Percentiles rank a stretch among this genome's conserved stretches.
Conservation (phyloP, 1,140 invertebrate genomes). For the Leucophenga varia region DNA sequence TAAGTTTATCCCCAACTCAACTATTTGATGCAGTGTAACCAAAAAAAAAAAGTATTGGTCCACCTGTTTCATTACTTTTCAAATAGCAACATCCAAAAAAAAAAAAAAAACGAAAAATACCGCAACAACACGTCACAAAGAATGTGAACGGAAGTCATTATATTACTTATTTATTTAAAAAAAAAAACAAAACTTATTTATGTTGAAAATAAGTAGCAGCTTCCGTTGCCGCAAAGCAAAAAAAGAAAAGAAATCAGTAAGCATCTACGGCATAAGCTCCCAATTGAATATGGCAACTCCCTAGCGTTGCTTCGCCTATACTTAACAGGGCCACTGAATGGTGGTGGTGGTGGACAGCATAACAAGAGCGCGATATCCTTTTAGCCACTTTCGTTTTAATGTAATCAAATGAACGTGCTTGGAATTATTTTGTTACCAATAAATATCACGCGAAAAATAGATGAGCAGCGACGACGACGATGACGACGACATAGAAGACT, state of each 20-base stretch:
- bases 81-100: no score
- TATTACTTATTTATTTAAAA: slow-evolving; percentile 54
- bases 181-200: slow-evolving; percentile 17
- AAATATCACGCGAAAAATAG: slow-evolving; percentile 49
- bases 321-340: not conserved
- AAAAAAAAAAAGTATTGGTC: no score
- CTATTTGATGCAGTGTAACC: no score
- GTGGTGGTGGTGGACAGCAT: slow-evolving; percentile 10
- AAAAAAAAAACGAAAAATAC: not conserved
- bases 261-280: no score
- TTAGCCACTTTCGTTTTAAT: slow-evolving; percentile 54
- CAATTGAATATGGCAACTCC: no score
- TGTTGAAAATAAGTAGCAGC: no score
- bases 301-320: not conserved
- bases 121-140: not conserved
- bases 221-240: no score
- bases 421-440: slow-evolving; percentile 48
- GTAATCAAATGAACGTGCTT: slow-evolving; percentile 53
- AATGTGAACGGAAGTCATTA: not conserved
- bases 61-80: no score
- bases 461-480: slow-evolving; percentile 24
- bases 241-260: no score
- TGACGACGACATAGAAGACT: not conserved
- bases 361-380: no score
- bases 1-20: no score